Evolutionary conservation across 2,888 invertebrate species (phyloP), one percentile per base, ranked within the genome.

Genomic region (Eupithecia dodoneata): DNA sequence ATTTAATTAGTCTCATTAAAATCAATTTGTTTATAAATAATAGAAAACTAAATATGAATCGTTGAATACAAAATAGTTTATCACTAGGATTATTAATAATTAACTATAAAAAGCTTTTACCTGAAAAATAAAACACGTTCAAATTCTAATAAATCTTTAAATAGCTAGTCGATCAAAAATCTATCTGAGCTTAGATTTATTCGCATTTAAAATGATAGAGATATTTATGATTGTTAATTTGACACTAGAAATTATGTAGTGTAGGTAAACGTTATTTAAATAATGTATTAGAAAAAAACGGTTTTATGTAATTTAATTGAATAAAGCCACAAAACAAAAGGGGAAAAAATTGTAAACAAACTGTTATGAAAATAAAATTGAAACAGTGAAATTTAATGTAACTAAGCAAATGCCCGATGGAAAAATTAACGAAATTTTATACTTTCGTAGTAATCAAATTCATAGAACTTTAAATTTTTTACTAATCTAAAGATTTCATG

Each of bases 121-220:
- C 66, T 18, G n/a, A 67, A 7, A 47, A 13, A 18, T 30, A 44
- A 74, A 70, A 7, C n/a, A 13, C 55, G 71, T 52, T 73, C 13
- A 49, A 45, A 69, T 49, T n/a, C n/a, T n/a, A n/a, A 49, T 66
- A 65, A 75, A 72, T 75, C 52, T 63, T 75, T 45, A 13, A 71
- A 76, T 75, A 77, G 76, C 82, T 82, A 82, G 82, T 81, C 82
- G 76, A 77, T 75, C 72, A 67, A 70, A 77, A 76, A 78, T 76
- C 45, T 69, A 77, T 74, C 79, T 78, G 79, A 82, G 78, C 80
- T 79, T 80, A 78, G 78, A 79, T 76, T 77, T 73, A 79, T 81
- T 79, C 78, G 81, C 82, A 81, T 80, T 82, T 80, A 77, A 80
- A 42, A 78, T 79, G n/a, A n/a, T n/a, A n/a, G n/a, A 79, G 76